Conservation (phyloP, 2,113 vertebrate genomes). For the Hiodon tergisus region DNA sequence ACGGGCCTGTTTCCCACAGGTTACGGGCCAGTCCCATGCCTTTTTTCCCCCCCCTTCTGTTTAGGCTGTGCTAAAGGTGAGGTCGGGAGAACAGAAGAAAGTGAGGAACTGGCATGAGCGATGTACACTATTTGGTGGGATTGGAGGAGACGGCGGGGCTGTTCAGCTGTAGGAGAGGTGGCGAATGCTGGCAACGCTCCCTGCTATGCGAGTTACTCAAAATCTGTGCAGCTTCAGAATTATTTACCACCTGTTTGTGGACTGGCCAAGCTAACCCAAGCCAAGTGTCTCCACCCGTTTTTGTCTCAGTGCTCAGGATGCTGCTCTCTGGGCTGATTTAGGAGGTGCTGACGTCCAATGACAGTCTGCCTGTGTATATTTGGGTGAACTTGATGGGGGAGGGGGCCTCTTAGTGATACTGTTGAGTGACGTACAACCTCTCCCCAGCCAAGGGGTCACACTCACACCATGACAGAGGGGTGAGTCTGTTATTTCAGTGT, state of each 20-base stretch:
- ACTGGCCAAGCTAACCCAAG: neutral
- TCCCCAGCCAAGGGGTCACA: neutral
- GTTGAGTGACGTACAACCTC: neutral
- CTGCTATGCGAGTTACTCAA: neutral
- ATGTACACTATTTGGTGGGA: too few relatives aligned
- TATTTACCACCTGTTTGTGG: slow-evolving; percentile 1
- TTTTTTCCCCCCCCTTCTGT: neutral
- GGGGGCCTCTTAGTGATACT: neutral
- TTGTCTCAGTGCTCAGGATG: neutral
- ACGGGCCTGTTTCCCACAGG: too few relatives aligned
- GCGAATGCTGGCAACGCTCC: neutral
- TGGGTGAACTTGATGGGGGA: neutral
- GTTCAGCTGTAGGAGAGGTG: too few relatives aligned
- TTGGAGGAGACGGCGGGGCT: too few relatives aligned
- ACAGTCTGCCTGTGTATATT: neutral
- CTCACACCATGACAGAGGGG: neutral
- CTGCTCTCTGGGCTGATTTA: neutral
- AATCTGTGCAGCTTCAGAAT: neutral
- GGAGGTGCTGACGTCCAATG: neutral
- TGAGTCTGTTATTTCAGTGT: too few relatives aligned
- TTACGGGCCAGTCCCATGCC: too few relatives aligned
- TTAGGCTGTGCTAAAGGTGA: too few relatives aligned
- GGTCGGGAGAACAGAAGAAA: too few relatives aligned
- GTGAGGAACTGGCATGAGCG: too few relatives aligned
- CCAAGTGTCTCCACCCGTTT: neutral